A percentile compares a stretch with the other conserved stretches of the same genome.
Conservation (phyloP, 2,888 invertebrate species). For the Helleia helle region DNA sequence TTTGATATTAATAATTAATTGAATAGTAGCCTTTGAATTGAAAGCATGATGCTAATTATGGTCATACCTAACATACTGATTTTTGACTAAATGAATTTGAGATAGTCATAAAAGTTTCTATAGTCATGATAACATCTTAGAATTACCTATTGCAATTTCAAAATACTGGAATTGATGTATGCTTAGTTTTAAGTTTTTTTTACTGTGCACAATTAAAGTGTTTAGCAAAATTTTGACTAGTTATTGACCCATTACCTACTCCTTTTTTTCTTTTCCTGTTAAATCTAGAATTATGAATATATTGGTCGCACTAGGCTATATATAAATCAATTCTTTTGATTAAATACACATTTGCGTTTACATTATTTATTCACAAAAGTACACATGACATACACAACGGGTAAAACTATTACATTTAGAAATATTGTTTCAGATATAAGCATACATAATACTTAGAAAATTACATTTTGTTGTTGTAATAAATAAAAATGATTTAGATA, state of each 20-base stretch:
- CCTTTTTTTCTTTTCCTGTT: no score
- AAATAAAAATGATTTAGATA: conserved; percentile 4
- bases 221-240: conserved; percentile 25
- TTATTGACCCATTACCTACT: conserved; percentile 18
- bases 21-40: conserved; percentile 6
- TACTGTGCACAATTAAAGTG: conserved; percentile 49
- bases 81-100: not conserved
- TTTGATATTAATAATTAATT: no score
- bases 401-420: not conserved
- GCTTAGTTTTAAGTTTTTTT: conserved; percentile 21
- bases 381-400: conserved; percentile 10
- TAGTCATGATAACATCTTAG: conserved; percentile 1
- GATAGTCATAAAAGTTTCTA: conserved; percentile 1
- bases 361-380: conserved; percentile 11
- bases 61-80: not conserved
- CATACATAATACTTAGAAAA: not conserved
- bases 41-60: conserved; percentile 1
- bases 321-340: no score
- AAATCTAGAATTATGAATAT: no score
- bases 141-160: conserved; percentile 18
- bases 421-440: not conserved
- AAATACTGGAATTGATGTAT: conserved; percentile 43
- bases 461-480: conserved; percentile 5
- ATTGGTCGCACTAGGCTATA: no score
- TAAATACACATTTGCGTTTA: not conserved